Conservation (phyloP, 2,888 invertebrate genomes). For the Acleris cristana region DNA sequence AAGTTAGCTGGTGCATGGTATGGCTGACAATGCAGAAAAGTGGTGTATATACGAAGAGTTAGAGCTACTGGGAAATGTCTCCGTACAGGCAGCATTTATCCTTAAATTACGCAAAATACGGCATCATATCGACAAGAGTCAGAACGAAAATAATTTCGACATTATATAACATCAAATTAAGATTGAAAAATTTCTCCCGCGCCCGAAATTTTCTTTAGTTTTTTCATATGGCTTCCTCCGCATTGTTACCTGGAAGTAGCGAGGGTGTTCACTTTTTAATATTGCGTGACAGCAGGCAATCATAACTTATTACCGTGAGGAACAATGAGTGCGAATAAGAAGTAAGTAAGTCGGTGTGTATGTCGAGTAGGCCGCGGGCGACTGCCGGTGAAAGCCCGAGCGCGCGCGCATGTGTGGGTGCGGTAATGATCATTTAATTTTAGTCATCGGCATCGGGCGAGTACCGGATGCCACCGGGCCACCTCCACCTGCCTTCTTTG, state of each 20-base stretch:
- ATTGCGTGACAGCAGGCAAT: slow-evolving; percentile 62
- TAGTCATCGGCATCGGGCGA: slow-evolving; percentile 65
- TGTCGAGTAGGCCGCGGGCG: slow-evolving; percentile 60
- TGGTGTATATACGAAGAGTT: too few relatives aligned
- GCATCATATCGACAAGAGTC: too few relatives aligned
- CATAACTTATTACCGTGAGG: slow-evolving; percentile 46
- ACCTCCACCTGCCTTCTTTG: slow-evolving; percentile 77
- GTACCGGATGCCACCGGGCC: slow-evolving; percentile 58
- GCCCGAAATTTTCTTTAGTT: not conserved
- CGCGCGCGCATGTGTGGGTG: slow-evolving; percentile 55
- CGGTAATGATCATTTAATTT: slow-evolving; percentile 73
- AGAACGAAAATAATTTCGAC: not conserved
- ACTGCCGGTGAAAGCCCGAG: slow-evolving; percentile 73
- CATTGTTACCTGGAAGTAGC: slow-evolving; percentile 36
- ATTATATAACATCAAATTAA: not conserved
- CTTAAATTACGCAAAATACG: too few relatives aligned
- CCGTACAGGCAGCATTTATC: too few relatives aligned
- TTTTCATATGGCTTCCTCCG: slow-evolving; percentile 28
- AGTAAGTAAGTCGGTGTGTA: slow-evolving; percentile 55
- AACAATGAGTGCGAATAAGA: slow-evolving; percentile 59
- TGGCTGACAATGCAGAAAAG: too few relatives aligned
- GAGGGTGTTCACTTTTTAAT: slow-evolving; percentile 52
- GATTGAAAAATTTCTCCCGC: not conserved
- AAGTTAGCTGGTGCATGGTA: too few relatives aligned
- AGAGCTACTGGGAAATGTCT: too few relatives aligned